Evolutionary conservation across 2,888 invertebrate genomes (phyloP).

Genomic region (Mesorhabditis spiculigera): DNA sequence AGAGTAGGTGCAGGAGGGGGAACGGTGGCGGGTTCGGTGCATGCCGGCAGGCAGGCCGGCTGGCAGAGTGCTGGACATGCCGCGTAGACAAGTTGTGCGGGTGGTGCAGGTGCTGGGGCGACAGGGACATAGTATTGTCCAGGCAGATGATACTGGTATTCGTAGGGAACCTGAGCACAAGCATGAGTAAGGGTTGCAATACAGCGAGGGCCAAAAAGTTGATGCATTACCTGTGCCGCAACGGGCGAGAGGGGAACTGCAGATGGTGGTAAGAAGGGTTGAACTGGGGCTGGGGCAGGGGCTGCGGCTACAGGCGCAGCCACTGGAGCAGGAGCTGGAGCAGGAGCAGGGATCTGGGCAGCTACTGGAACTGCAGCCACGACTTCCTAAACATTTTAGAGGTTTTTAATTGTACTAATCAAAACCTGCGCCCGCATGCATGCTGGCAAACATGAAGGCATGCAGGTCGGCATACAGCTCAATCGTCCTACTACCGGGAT

Average conservation of each 20-base stretch:
- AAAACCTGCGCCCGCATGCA: conserved; percentile 2
- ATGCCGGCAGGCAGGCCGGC: background rate
- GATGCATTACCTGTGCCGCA: background rate
- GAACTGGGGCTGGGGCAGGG: background rate
- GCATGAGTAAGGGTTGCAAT: too few species aligned
- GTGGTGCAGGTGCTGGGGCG: background rate
- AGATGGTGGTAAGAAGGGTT: background rate
- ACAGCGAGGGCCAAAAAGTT: background rate
- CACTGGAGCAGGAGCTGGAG: conserved; percentile 3
- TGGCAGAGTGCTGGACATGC: background rate
- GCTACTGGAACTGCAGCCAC: background rate
- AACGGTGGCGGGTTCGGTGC: conserved; percentile 5
- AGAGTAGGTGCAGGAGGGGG: background rate
- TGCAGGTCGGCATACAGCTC: background rate
- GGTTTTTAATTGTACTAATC: background rate
- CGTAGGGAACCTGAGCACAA: background rate
- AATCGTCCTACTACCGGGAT: background rate
- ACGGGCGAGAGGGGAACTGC: background rate
- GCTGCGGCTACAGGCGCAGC: background rate
- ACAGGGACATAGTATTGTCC: conserved; percentile 1
- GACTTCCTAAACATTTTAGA: background rate
- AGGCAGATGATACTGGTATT: background rate
- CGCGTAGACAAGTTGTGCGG: conserved; percentile 1
- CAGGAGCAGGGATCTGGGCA: background rate
- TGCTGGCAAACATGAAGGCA: background rate